phyloP scores from a whole-genome alignment of 2,113 vertebrate genomes.

The Trogon melanurus region DNA sequence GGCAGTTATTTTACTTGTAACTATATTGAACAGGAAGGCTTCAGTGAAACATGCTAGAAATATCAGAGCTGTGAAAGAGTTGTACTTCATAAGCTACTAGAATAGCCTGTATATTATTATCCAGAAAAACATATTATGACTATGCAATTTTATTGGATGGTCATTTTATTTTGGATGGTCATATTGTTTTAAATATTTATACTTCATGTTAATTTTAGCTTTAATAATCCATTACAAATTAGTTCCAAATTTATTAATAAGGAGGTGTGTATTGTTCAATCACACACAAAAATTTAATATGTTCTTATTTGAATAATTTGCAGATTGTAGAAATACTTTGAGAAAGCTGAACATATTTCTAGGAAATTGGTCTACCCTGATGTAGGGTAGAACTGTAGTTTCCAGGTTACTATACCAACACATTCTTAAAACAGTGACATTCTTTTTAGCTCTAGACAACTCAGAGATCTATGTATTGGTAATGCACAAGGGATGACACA shows the following conservation, averaged over 20 bases:
- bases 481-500: not conserved
- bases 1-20: conserved; percentile 8
- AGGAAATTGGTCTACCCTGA: not conserved
- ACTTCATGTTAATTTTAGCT: not conserved
- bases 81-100: not conserved
- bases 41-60: not conserved
- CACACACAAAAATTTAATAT: not conserved
- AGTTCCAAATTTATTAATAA: not conserved
- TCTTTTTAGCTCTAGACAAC: not conserved
- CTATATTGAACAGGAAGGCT: not conserved
- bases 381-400: not conserved
- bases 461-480: not conserved
- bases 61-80: not conserved
- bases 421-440: not conserved
- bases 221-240: not conserved
- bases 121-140: not conserved
- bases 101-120: not conserved
- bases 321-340: not conserved
- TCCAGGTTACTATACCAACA: not conserved
- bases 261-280: not conserved
- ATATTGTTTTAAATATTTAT: not conserved
- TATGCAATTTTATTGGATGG: not conserved
- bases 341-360: not conserved
- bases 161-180: not conserved
- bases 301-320: not conserved